Evolutionary conservation across 1,140 invertebrate genomes (phyloP).

Genomic region (Drosophila pandora): DNA sequence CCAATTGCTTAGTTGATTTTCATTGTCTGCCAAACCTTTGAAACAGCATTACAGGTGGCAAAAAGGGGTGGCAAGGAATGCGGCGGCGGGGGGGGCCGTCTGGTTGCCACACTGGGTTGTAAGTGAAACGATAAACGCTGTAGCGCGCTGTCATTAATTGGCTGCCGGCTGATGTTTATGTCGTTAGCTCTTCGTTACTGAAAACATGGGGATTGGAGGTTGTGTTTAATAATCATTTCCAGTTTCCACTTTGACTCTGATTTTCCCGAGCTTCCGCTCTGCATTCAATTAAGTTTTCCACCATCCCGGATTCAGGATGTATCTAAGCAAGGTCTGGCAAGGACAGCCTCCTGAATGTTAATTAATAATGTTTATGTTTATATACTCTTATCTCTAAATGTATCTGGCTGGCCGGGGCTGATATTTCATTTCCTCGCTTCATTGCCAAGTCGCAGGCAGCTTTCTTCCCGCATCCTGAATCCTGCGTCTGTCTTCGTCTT

Average conservation of each 20-base stretch:
- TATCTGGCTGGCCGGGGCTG: conserved; percentile 12
- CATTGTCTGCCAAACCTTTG: conserved; percentile 63
- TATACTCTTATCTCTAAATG: conserved; percentile 4
- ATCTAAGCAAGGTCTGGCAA: conserved; percentile 8
- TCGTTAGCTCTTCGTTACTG: conserved; percentile 36
- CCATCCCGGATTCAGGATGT: background rate
- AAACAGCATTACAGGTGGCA: conserved; percentile 38
- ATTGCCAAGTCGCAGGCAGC: conserved; percentile 52
- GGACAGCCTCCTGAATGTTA: conserved; percentile 39
- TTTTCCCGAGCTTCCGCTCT: conserved; percentile 16
- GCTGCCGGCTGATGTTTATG: conserved; percentile 61
- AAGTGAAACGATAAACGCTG: conserved; percentile 55
- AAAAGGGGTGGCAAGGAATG: no score
- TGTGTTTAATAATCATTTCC: conserved; percentile 39
- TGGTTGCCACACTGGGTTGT: conserved; percentile 29
- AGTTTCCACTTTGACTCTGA: conserved; percentile 20
- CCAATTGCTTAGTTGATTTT: conserved; percentile 78
- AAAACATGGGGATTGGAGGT: conserved; percentile 6
- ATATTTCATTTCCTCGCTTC: conserved; percentile 58
- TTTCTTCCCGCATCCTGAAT: conserved; percentile 53
- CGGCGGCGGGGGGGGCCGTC: background rate
- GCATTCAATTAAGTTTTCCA: conserved; percentile 41
- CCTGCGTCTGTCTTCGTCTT: background rate
- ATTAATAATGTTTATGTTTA: conserved; percentile 44
- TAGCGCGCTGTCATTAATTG: conserved; percentile 73